These are phyloP conservation scores for Drosophila chauvacae DNA, from an alignment of 1,140 invertebrate genomes.

Conservation along the genomic window DNA sequence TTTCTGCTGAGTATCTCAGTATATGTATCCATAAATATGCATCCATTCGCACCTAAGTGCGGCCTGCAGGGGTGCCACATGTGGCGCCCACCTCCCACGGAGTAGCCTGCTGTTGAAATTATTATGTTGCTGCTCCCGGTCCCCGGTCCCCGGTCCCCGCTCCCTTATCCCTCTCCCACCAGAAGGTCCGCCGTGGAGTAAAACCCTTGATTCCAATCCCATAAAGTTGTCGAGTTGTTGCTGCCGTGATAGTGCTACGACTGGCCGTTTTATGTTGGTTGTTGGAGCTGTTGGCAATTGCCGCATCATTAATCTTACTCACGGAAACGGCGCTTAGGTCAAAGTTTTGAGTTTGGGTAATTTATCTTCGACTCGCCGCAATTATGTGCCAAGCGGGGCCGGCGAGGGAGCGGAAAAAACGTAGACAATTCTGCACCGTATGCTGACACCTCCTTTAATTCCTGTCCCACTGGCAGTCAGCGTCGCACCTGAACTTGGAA, in stretches of 20 bases:
- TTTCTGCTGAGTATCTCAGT: slow-evolving; percentile 57
- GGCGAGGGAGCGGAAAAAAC: neutral
- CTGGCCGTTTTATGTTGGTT: slow-evolving; percentile 60
- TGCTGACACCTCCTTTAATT: slow-evolving; percentile 43
- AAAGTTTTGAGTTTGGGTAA: slow-evolving; percentile 81
- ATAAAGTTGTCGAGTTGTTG: slow-evolving; percentile 73
- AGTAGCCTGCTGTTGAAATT: slow-evolving; percentile 69
- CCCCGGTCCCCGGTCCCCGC: neutral
- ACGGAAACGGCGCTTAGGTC: slow-evolving; percentile 80
- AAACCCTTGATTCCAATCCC: slow-evolving; percentile 81
- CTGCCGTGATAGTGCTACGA: slow-evolving; percentile 70
- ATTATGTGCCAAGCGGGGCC: slow-evolving; percentile 63
- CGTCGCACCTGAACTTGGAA: slow-evolving; percentile 53
- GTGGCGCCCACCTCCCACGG: slow-evolving; percentile 40
- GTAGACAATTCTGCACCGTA: slow-evolving; percentile 36
- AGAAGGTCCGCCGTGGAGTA: neutral
- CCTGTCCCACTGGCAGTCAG: slow-evolving; percentile 26
- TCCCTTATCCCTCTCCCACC: neutral
- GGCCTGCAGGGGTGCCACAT: slow-evolving; percentile 52
- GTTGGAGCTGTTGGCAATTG: slow-evolving; percentile 68
- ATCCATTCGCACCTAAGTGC: slow-evolving; percentile 73
- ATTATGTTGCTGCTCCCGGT: slow-evolving; percentile 62
- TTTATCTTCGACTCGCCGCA: slow-evolving; percentile 79
- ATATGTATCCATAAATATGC: slow-evolving; percentile 75
- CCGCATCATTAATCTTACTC: slow-evolving; percentile 82